phyloP scores from a whole-genome alignment of 1,140 invertebrate genomes.

The Dufourea novaeangliae region DNA sequence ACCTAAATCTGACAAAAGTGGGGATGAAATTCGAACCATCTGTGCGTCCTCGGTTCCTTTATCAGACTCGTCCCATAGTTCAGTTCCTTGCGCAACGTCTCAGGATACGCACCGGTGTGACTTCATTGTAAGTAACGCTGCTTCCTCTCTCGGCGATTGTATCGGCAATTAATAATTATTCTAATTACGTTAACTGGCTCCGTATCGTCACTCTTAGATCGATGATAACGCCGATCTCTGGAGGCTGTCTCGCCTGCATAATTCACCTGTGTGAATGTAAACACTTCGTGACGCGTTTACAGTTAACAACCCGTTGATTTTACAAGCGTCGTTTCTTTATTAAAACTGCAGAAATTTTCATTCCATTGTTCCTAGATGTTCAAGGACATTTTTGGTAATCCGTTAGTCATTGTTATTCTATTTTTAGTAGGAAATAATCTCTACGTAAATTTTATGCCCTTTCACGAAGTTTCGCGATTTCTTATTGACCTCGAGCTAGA shows the following conservation, averaged over 20 bases:
- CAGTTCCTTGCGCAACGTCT: constrained; percentile 1
- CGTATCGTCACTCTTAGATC: not conserved
- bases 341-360: not conserved
- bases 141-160: not conserved
- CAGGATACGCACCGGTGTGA: not conserved
- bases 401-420: too few species aligned
- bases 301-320: not conserved
- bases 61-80: not conserved
- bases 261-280: not conserved
- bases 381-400: too few species aligned
- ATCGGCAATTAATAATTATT: constrained; percentile 27
- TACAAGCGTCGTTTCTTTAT: not conserved
- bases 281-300: not conserved
- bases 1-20: too few species aligned
- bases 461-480: not conserved
- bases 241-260: not conserved
- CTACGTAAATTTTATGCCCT: not conserved
- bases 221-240: not conserved
- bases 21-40: too few species aligned
- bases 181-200: constrained; percentile 21
- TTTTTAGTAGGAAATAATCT: too few species aligned
- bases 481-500: not conserved
- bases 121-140: not conserved
- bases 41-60: not conserved
- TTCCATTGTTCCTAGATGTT: not conserved